Percentiles rank a stretch among this genome's conserved stretches.
Evolutionary conservation across 2,888 invertebrate species (phyloP).

Genomic region (Clostera curtula): DNA sequence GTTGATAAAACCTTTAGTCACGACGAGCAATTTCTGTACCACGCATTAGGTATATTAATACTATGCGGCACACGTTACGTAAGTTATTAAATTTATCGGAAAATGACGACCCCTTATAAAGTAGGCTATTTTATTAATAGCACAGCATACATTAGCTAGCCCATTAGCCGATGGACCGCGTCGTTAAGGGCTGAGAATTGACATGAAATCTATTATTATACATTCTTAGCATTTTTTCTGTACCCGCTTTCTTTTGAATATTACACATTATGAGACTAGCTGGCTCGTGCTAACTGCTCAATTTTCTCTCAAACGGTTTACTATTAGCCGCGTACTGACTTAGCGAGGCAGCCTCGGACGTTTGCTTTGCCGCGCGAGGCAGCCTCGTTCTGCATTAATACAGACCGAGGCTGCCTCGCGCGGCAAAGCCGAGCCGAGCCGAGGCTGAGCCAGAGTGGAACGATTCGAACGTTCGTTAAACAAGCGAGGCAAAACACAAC

Average conservation of each 20-base stretch:
- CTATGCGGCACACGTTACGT: conserved; percentile 3
- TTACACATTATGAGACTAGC: neutral
- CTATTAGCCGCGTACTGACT: too few relatives aligned
- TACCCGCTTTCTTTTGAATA: conserved; percentile 2
- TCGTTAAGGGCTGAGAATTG: conserved; percentile 49
- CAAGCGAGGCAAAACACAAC: too few relatives aligned
- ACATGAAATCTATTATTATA: conserved; percentile 52
- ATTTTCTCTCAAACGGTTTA: neutral
- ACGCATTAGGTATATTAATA: neutral
- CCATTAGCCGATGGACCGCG: conserved; percentile 49
- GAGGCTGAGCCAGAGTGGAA: too few relatives aligned
- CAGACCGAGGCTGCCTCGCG: too few relatives aligned
- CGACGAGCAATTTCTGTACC: too few relatives aligned
- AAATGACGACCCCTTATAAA: conserved; percentile 33
- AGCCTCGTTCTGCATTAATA: too few relatives aligned
- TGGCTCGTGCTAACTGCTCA: neutral
- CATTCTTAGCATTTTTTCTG: conserved; percentile 19
- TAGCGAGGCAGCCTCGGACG: too few relatives aligned
- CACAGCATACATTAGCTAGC: conserved; percentile 46
- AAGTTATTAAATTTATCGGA: conserved; percentile 24
- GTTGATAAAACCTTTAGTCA: too few relatives aligned
- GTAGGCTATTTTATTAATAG: conserved; percentile 51
- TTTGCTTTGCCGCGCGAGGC: too few relatives aligned
- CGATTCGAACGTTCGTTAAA: too few relatives aligned
- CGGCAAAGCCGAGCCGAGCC: too few relatives aligned